Evolutionary conservation across 2,888 invertebrate species (phyloP).

Genomic region (Rhopalosiphum nymphaeae): DNA sequence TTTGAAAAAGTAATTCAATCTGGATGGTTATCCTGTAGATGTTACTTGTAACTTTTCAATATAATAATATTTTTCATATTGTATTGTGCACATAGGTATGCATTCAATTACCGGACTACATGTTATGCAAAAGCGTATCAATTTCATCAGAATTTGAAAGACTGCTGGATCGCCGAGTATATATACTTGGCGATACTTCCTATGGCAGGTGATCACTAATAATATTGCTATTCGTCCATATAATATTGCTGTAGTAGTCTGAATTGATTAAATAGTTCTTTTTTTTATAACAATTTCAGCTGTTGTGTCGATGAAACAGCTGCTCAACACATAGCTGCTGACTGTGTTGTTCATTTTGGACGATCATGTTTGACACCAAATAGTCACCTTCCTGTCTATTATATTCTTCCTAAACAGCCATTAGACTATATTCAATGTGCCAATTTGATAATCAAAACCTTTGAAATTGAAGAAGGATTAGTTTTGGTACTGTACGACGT

Average conservation of each 20-base stretch:
- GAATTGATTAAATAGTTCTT: neutral
- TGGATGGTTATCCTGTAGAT: neutral
- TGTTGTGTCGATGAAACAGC: slow-evolving; percentile 93
- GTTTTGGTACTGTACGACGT: slow-evolving; percentile 79
- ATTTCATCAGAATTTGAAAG: slow-evolving; percentile 75
- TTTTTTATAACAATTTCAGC: slow-evolving; percentile 72
- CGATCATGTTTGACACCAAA: slow-evolving; percentile 86
- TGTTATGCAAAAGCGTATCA: slow-evolving; percentile 78
- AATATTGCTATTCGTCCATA: neutral
- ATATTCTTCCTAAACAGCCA: slow-evolving; percentile 77
- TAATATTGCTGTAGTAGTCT: neutral
- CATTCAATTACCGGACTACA: slow-evolving; percentile 90
- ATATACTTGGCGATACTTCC: slow-evolving; percentile 90
- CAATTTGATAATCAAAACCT: neutral
- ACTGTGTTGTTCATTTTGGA: slow-evolving; percentile 92
- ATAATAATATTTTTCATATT: neutral
- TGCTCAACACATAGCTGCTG: slow-evolving; percentile 87
- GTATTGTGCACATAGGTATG: slow-evolving; percentile 79
- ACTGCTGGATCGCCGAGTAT: slow-evolving; percentile 76
- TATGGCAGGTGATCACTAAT: slow-evolving; percentile 80
- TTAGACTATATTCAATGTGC: slow-evolving; percentile 73
- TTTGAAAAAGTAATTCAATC: slow-evolving; percentile 76
- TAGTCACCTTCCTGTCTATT: slow-evolving; percentile 81
- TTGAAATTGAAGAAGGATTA: slow-evolving; percentile 68
- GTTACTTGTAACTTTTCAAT: neutral